Percentiles rank a stretch among this genome's conserved stretches.
Conservation (phyloP, 2,113 vertebrate species). For the Percina caprodes region DNA sequence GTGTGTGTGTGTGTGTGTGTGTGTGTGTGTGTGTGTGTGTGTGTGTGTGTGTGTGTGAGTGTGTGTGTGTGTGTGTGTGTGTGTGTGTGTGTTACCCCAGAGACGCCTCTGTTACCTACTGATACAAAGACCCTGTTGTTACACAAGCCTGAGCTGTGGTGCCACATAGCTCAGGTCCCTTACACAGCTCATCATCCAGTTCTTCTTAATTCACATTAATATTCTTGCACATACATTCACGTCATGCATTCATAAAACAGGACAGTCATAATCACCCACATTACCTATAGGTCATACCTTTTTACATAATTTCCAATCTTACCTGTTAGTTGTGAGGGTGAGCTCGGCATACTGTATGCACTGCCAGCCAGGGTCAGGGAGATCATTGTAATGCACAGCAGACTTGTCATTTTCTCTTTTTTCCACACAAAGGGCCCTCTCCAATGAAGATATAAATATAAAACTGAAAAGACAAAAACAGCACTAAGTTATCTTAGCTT, state of each 20-base stretch:
- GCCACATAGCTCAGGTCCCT: constrained; percentile 42
- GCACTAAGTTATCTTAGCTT: constrained; percentile 19
- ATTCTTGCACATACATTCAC: neutral
- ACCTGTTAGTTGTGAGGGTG: constrained; percentile 86
- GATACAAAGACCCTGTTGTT: constrained; percentile 68
- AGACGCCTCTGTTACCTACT: constrained; percentile 61
- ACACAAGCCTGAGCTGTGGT: constrained; percentile 41
- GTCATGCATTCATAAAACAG: constrained; percentile 10
- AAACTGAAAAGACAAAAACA: constrained; percentile 15
- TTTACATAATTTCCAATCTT: constrained; percentile 69
- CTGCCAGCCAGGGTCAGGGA: constrained; percentile 89
- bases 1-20: constrained; percentile 50
- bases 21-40: constrained; percentile 9
- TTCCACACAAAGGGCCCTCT: constrained; percentile 82
- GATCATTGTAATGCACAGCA: constrained; percentile 90
- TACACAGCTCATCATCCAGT: constrained; percentile 16
- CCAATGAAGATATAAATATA: constrained; percentile 77
- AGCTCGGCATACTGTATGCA: constrained; percentile 78
- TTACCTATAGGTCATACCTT: neutral
- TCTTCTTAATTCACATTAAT: neutral
- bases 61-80: constrained; percentile 50
- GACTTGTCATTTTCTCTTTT: constrained; percentile 87
- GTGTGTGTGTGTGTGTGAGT: constrained; percentile 47
- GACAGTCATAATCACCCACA: neutral
- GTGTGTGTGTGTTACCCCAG: constrained; percentile 60